Evolutionary conservation across 2,113 vertebrate species (phyloP), one percentile per base, ranked within the genome.

Genomic region (Chitala chitala): DNA sequence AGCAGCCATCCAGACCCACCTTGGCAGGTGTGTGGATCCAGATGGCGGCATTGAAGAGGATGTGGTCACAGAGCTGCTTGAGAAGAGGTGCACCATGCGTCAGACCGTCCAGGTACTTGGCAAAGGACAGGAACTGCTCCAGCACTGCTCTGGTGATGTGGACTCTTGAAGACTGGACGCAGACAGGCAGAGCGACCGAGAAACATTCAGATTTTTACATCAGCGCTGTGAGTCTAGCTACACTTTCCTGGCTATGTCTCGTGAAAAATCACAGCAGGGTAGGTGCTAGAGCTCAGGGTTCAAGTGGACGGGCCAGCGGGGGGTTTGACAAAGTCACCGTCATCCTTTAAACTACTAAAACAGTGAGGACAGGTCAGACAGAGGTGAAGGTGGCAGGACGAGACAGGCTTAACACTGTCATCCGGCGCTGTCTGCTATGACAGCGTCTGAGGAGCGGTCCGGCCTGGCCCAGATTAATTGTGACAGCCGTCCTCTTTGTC

Each of bases 11-110:
- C 26, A 4, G 26, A 76, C 87, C 80, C 79, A 98, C 97, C 94
- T 99, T 99, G 84, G 97, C 96, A 75, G 97, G 96, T 0, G 96
- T 99, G 81, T 99, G 96, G 87, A 99, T 99, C 97, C 97, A 99
- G 88, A 99, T 98, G 84, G 96, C 96, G 20, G 97, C 94, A 75
- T 99, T 99, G 88, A 99, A 99, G 78, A 99, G 91, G 79, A 99
- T 94, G 69, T 99, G 97, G 87, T 99, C 97, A 83, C 97, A 99
- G 80, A 99, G 94, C 82, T 99, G 97, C 81, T 99, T 99, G 78
- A 99, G 85, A 54, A 99, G 90, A 26, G 97, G 96, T 71, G 97
- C 97, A 71, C 97, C 97, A 38, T 99, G 97, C 76, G 95, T 94
- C 77, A 99, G 89, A 58, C 96, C 96, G 72, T 99, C 97, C 73